These are phyloP conservation scores for Parapristionchus giblindavisi DNA, from an alignment of 2,888 invertebrate species.

Conservation along the genomic window DNA sequence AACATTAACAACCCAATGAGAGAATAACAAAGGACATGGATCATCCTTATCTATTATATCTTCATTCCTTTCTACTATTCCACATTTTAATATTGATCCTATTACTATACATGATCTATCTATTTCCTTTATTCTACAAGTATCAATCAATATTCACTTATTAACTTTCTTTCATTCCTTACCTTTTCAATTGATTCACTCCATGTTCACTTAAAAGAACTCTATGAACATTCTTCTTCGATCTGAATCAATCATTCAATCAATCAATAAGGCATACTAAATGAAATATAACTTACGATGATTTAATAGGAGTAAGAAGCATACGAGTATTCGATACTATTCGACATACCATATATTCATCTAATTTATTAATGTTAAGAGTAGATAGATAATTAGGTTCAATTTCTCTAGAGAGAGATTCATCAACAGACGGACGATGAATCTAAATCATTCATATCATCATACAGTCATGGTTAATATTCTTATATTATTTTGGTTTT, in stretches of 20 bases:
- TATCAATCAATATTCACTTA: background rate
- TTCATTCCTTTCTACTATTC: background rate
- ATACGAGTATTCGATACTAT: background rate
- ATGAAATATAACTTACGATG: slow-evolving; percentile 9
- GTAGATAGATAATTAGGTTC: background rate
- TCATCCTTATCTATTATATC: background rate
- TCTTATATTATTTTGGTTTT: too few relatives aligned
- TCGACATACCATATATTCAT: background rate
- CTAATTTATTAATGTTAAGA: background rate
- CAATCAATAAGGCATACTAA: background rate
- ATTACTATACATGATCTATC: background rate
- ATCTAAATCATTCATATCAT: too few relatives aligned
- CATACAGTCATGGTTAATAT: too few relatives aligned
- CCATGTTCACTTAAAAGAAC: too few relatives aligned
- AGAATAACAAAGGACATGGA: background rate
- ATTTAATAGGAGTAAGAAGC: slow-evolving; percentile 22
- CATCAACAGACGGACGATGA: background rate
- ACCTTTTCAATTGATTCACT: too few relatives aligned
- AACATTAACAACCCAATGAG: background rate
- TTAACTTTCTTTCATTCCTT: too few relatives aligned
- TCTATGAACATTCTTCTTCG: too few relatives aligned
- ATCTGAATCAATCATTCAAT: background rate
- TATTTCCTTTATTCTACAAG: slow-evolving; percentile 4
- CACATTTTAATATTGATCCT: slow-evolving; percentile 17
- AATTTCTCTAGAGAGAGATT: background rate